Conservation (phyloP, 1,140 invertebrate genomes). For the Parapsyche elsis region DNA sequence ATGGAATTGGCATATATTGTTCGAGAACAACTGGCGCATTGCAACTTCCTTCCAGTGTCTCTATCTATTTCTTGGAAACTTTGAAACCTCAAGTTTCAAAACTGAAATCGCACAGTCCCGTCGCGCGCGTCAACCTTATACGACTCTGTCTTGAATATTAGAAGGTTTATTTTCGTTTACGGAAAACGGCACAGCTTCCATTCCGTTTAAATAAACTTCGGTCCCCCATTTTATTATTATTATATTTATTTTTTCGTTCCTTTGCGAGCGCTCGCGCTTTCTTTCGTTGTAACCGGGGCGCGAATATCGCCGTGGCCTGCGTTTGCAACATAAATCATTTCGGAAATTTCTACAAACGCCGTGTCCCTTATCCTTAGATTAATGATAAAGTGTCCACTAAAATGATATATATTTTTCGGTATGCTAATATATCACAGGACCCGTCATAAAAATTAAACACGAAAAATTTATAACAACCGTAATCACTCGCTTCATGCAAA, state of each 20-base stretch:
- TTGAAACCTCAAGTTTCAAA: slow-evolving; percentile 15
- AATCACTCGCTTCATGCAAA: slow-evolving; percentile 17
- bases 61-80: slow-evolving; percentile 3
- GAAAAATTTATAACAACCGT: slow-evolving; percentile 20
- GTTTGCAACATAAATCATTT: slow-evolving; percentile 38
- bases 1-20: neutral
- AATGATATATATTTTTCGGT: slow-evolving; percentile 39
- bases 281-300: neutral
- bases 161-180: neutral
- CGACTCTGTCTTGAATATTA: neutral
- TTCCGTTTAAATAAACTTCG: neutral
- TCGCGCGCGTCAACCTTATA: neutral
- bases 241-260: slow-evolving; percentile 6
- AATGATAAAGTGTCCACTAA: slow-evolving; percentile 44
- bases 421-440: slow-evolving; percentile 25
- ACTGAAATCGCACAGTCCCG: neutral
- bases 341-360: slow-evolving; percentile 33
- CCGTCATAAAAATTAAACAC: slow-evolving; percentile 27
- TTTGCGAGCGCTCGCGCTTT: neutral
- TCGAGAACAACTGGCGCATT: slow-evolving; percentile 1
- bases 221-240: neutral
- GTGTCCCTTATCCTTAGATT: slow-evolving; percentile 42
- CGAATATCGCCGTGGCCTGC: slow-evolving; percentile 26
- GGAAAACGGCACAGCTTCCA: neutral
- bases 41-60: neutral